Evolutionary conservation across 1,140 invertebrate species (phyloP).

Genomic region (Radopholus similis): DNA sequence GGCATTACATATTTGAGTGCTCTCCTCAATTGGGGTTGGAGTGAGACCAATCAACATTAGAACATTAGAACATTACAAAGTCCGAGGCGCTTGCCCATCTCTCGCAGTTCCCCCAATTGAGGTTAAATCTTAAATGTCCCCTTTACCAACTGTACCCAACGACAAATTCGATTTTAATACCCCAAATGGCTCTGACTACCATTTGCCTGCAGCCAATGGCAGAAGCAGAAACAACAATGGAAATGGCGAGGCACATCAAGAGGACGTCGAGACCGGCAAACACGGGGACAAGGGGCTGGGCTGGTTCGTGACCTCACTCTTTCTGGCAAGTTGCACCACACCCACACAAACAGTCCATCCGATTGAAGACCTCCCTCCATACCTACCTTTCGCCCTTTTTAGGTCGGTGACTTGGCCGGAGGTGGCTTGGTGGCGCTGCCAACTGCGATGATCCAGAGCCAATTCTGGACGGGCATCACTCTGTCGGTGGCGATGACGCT

Average conservation of each 20-base stretch:
- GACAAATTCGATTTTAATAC: neutral
- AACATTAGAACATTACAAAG: too few species aligned
- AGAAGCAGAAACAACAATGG: neutral
- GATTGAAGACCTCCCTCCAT: too few species aligned
- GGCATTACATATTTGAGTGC: too few species aligned
- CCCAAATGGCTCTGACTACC: neutral
- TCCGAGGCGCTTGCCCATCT: too few species aligned
- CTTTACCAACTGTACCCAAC: neutral
- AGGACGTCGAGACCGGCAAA: neutral
- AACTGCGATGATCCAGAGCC: slow-evolving; percentile 53
- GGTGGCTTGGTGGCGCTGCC: slow-evolving; percentile 54
- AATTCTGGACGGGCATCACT: slow-evolving; percentile 45
- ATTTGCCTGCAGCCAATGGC: neutral
- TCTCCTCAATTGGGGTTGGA: too few species aligned
- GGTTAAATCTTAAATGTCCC: neutral
- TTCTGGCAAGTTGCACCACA: neutral
- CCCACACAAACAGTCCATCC: too few species aligned
- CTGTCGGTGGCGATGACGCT: slow-evolving; percentile 44
- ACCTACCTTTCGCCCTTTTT: too few species aligned
- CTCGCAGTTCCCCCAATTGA: too few species aligned
- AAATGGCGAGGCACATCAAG: neutral
- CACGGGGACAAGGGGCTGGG: slow-evolving; percentile 11
- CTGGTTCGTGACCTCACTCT: slow-evolving; percentile 9
- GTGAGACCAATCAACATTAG: too few species aligned
- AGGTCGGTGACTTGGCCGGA: slow-evolving; percentile 57